phyloP scores from a whole-genome alignment of 2,797 vertebrate species.

The Pogonophryne albipinna region DNA sequence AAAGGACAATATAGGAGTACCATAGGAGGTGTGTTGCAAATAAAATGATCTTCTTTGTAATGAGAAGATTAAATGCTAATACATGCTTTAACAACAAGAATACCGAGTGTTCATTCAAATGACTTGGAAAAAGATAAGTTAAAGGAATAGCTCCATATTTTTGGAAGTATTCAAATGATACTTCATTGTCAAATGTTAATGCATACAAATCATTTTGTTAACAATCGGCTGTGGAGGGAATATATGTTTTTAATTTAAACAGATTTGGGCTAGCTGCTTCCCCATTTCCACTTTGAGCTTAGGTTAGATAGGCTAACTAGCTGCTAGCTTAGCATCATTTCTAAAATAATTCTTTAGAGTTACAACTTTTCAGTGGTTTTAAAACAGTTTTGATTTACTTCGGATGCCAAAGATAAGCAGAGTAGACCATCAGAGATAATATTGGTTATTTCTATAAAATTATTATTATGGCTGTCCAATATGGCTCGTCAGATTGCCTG shows the following conservation, averaged over 20 bases:
- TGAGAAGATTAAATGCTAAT: slow-evolving; percentile 45
- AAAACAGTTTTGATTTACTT: too few relatives aligned
- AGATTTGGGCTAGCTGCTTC: background rate
- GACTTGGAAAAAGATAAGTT: too few relatives aligned
- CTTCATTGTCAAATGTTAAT: too few relatives aligned
- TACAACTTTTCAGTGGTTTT: too few relatives aligned
- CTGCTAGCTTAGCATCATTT: background rate
- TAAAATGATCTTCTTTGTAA: slow-evolving; percentile 33
- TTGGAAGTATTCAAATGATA: background rate
- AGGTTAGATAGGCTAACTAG: background rate
- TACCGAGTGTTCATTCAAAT: background rate
- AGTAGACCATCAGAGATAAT: too few relatives aligned
- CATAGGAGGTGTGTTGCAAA: slow-evolving; percentile 23
- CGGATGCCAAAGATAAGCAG: too few relatives aligned
- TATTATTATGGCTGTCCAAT: too few relatives aligned
- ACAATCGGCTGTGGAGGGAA: background rate
- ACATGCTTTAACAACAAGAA: slow-evolving; percentile 31
- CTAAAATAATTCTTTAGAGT: too few relatives aligned
- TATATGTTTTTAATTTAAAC: background rate
- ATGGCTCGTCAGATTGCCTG: too few relatives aligned
- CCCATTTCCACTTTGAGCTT: background rate
- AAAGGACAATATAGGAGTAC: slow-evolving; percentile 45
- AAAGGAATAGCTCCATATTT: slow-evolving; percentile 7
- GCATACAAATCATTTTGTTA: background rate
- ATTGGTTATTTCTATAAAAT: too few relatives aligned